Evolutionary conservation across 2,888 invertebrate species (phyloP).

Genomic region (Agrotis puta): DNA sequence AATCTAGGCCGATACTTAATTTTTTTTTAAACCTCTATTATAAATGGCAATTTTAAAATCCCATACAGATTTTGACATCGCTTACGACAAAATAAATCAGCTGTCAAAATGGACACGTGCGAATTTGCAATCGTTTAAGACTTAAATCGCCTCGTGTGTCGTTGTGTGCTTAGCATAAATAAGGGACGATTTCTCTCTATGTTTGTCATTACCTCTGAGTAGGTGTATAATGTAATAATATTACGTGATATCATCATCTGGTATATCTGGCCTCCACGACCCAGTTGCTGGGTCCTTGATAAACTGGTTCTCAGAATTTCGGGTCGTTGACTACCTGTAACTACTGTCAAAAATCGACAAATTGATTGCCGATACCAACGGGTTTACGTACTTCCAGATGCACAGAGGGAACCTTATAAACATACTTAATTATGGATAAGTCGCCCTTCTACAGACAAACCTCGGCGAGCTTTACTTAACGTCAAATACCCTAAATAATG

Average conservation of each 20-base stretch:
- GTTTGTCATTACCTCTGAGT: not conserved
- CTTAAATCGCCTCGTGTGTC: not conserved
- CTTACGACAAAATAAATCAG: not conserved
- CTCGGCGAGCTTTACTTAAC: no score
- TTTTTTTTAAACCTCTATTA: not conserved
- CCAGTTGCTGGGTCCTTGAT: not conserved
- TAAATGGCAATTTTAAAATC: not conserved
- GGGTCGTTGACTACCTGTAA: no score
- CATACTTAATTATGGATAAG: no score
- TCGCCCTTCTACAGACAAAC: not conserved
- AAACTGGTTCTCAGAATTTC: not conserved
- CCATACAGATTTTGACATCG: slow-evolving; percentile 2
- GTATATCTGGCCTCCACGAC: not conserved
- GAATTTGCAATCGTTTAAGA: not conserved
- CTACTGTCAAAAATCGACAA: no score
- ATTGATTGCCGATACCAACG: no score
- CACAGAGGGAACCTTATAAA: no score
- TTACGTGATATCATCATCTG: not conserved
- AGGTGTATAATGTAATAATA: not conserved
- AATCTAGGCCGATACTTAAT: not conserved
- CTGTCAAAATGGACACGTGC: not conserved
- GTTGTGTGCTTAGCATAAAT: not conserved
- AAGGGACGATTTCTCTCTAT: not conserved
- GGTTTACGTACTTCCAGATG: no score
- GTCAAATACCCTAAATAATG: no score